Base-by-base conservation (phyloP, 2,888 invertebrate species). In the Coecobrya sp. region DNA sequence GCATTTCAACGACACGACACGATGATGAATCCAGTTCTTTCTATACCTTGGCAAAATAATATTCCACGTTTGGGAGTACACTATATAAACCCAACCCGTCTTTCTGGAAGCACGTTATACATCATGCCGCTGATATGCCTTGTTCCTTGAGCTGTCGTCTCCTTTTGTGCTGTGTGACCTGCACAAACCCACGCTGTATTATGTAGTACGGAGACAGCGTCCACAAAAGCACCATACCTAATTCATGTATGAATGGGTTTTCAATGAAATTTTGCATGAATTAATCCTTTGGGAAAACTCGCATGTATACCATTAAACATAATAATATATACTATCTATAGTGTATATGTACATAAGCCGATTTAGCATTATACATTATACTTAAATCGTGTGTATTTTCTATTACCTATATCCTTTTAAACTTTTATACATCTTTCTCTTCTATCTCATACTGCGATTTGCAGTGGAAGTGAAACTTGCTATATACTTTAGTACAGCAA, bases 191-290 rank as follows among this genome's bases (percentile, higher is more conserved):
- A 22, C 25, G 62, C 25, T 65, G 25, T 22, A 59, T 65, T 2
- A 25, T 65, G 27, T 22, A 25, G n/a, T 22, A 11, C 22, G n/a
- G 25, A 8, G 62, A 27, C 25, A 49, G 11, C 49, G 10, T 49
- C 49, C 10, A 10, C 49, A 13, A 13, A n/a, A 49, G 27, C 65
- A 65, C 70, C 27, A 79, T 55, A 27, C 52, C 25, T 42, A 62
- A 13, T n/a, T 19, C 65, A 87, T 45, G 62, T 87, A 79, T 87
- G 76, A 87, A 87, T 87, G 87, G 87, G 62, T 87, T 87, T 87
- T 79, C 87, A 87, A 87, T 87, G 87, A 87, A 87, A 87, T 87
- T 79, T 87, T 87, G 87, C 87, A 87, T 87, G 76, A 87, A 87
- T 87, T 87, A 87, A 79, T 87, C 87, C 87, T 42, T 7, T 16